Conservation (phyloP, 1,140 invertebrate genomes). For the Ceratina australensis region DNA sequence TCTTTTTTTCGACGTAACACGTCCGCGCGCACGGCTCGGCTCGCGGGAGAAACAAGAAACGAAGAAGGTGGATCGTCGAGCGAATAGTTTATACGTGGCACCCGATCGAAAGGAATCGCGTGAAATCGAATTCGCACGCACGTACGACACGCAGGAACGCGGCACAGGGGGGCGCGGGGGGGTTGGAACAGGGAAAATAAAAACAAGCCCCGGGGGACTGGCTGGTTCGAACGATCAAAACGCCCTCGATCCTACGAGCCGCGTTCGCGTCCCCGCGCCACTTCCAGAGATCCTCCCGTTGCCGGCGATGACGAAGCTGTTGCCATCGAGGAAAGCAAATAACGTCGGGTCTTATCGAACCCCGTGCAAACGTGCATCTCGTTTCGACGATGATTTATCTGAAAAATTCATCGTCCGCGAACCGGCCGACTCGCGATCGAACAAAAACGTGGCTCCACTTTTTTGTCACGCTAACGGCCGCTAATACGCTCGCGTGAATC, state of each 20-base stretch:
- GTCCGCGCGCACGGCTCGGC: neutral
- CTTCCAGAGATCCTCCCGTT: conserved; percentile 46
- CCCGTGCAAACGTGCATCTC: conserved; percentile 27
- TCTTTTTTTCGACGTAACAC: conserved; percentile 52
- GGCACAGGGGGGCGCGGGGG: conserved; percentile 4
- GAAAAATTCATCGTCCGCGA: conserved; percentile 35
- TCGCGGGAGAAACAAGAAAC: neutral
- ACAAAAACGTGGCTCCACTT: neutral
- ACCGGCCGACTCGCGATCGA: neutral
- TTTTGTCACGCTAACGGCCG: neutral
- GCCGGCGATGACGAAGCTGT: conserved; percentile 59
- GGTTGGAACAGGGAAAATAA: conserved; percentile 31
- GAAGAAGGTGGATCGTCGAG: conserved; percentile 39
- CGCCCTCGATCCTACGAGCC: conserved; percentile 39
- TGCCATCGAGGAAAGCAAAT: conserved; percentile 54
- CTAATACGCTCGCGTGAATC: conserved; percentile 8
- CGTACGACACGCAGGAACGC: conserved; percentile 64
- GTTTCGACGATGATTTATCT: conserved; percentile 22
- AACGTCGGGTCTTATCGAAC: conserved; percentile 41
- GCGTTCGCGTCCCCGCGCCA: neutral
- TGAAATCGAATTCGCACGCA: conserved; percentile 67
- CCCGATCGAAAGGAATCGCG: conserved; percentile 64
- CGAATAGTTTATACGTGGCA: conserved; percentile 58
- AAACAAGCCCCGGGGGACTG: conserved; percentile 10
- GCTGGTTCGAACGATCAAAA: conserved; percentile 49